These are phyloP conservation scores for Thecophora atra DNA, from an alignment of 2,888 invertebrate genomes.

Conservation along the genomic window DNA sequence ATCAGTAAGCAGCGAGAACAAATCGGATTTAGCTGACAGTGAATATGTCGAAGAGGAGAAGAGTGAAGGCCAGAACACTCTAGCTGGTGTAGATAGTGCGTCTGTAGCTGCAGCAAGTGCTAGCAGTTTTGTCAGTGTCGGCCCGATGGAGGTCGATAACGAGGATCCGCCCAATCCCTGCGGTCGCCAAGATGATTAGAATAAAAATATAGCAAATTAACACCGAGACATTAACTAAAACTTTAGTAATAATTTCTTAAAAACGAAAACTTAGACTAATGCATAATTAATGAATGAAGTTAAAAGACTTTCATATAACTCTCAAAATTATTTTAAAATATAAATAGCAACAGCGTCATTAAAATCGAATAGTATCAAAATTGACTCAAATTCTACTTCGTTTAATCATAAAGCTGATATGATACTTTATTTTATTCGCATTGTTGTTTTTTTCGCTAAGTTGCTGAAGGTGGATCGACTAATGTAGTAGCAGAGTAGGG, in stretches of 20 bases:
- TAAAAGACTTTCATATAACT: constrained; percentile 3
- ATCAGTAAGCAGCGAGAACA: constrained; percentile 68
- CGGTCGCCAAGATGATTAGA: constrained; percentile 35
- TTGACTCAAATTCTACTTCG: not conserved
- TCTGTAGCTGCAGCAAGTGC: not conserved
- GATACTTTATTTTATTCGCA: no score
- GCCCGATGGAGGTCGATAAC: constrained; percentile 40
- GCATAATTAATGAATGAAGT: no score
- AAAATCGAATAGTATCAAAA: not conserved
- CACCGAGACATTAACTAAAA: not conserved
- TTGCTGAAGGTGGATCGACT: no score
- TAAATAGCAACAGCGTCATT: not conserved
- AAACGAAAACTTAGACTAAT: not conserved
- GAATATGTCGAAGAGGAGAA: constrained; percentile 7
- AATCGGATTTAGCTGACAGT: constrained; percentile 37
- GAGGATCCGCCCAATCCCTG: constrained; percentile 37
- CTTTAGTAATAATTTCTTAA: constrained; percentile 20
- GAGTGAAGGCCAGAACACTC: not conserved
- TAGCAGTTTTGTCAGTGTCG: not conserved
- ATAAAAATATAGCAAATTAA: not conserved
- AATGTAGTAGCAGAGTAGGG: no score
- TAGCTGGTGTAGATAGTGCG: not conserved
- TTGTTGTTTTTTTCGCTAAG: no score
- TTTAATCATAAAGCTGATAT: no score
- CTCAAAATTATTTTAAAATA: not conserved